Base-by-base conservation (phyloP, 2,113 vertebrate species). In the Gorilla gorilla region DNA sequence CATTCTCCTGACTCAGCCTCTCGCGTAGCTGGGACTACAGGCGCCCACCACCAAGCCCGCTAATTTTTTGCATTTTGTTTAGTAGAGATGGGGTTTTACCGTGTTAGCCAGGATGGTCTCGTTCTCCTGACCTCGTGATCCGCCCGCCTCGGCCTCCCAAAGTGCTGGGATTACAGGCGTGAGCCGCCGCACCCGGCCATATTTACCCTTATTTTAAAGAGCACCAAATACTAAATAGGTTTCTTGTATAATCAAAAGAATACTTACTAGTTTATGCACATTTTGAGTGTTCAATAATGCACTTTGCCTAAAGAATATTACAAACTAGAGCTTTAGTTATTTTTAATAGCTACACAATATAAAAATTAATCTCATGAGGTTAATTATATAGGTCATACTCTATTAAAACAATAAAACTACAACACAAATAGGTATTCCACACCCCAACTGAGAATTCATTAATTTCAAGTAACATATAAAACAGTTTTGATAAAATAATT, bases 261-360 rank as follows among this genome's bases (percentile, higher is more conserved):
- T 30, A 61, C 16, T 75, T 64, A 57, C 3, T 20, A 86, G 35
- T 92, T 96, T 32, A 93, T 82, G 30, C 13, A 84, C 52, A 52
- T 70, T 48, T 81, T 73, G 55, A 61, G 32, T 93, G 52, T 45
- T 90, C 57, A 96, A 93, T 45, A 84, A 94, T 38, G 13, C 5
- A 91, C 17, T 76, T 52, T 93, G 55, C 23, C 66, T 89, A 89
- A 90, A 79, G 14, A 96, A 90, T 81, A 84, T 88, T 80, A 81
- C 57, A 93, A 91, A 35, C 76, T 90, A 78, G 23, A 79, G 35
- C 43, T 75, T 79, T 52, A 91, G n/a, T 64, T 78, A 73, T 55
- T 38, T 83, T 95, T 88, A 90, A 88, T 72, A 94, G 35, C 22
- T 90, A 93, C 0, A 59, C 13, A 50, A 73, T 83, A 90, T 87